Base-by-base conservation (phyloP, 2,113 vertebrate genomes). In the Coregonus clupeaformis region DNA sequence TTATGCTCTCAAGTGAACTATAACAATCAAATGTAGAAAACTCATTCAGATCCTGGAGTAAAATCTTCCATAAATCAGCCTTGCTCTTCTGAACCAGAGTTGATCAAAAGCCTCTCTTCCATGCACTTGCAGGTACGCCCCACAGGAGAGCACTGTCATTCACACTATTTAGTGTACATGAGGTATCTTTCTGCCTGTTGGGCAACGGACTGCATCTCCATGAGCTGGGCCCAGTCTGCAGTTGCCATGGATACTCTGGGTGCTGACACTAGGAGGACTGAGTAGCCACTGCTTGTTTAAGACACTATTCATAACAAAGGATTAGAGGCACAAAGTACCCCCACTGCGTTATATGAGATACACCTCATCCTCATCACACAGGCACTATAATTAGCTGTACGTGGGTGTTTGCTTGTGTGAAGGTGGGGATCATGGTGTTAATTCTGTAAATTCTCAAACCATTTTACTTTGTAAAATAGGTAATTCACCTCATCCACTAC, bases 281-380 rank as follows among this genome's bases (percentile, higher is more conserved):
- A 89, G 89, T 90, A 90, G 90, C 89, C 88, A 71, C 71, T 30
- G 71, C 64, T 88, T 85, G 87, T 92, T 91, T 89, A 89, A 92
- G 88, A 91, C 90, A 88, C 88, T 90, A 91, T 90, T 92, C 91
- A 91, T 88, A 90, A 90, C 85, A 89, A 89, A 89, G 85, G 89
- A 89, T 93, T 89, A 88, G 85, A 87, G 75, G 88, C 82, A 89
- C 71, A 85, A 84, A 87, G 88, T 87, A 84, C 74, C 84, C 36
- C 77, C 75, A 77, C 83, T 82, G 82, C 81, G 87, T 79, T 69
- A 80, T 71, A 80, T 82, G 81, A 89, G 79, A 85, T 82, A 80
- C 49, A 52, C 49, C 49, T 52, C 84, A 22, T 29, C 25, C 87
- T 89, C 85, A 86, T 87, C 88, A 87, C 81, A 85, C 75, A 78